phyloP scores from a whole-genome alignment of 2,888 invertebrate genomes.

The Thymelicus sylvestris region DNA sequence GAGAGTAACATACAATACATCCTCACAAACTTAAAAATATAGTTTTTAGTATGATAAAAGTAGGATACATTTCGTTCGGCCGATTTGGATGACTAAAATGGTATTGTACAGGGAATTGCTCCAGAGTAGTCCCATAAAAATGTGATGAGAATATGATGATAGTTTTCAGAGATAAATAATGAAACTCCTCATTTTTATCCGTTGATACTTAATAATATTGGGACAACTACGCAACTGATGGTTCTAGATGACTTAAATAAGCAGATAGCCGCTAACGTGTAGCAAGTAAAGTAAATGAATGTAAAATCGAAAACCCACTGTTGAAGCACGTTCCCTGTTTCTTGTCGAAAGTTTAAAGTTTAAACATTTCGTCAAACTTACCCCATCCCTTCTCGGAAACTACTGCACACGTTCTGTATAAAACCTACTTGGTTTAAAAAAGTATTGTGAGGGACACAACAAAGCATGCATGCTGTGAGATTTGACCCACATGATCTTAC shows the following conservation, averaged over 20 bases:
- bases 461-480: conserved; percentile 2
- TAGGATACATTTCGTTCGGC: too few species aligned
- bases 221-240: too few species aligned
- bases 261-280: background rate
- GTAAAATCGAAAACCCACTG: background rate
- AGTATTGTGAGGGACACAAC: conserved; percentile 46
- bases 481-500: background rate
- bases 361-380: conserved; percentile 50
- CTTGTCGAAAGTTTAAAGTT: background rate
- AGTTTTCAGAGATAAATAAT: too few species aligned
- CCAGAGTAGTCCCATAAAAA: too few species aligned
- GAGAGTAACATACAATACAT: too few species aligned
- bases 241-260: background rate
- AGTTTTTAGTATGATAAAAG: too few species aligned
- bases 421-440: conserved; percentile 55
- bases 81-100: too few species aligned
- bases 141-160: too few species aligned
- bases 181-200: too few species aligned
- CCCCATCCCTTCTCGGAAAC: conserved; percentile 72
- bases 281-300: background rate
- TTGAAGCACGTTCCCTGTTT: background rate
- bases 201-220: too few species aligned
- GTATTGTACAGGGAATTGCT: too few species aligned
- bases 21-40: too few species aligned
- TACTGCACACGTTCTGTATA: conserved; percentile 69